These are phyloP conservation scores for Mungos mungo DNA, from an alignment of 2,113 vertebrate species.

Conservation along the genomic window DNA sequence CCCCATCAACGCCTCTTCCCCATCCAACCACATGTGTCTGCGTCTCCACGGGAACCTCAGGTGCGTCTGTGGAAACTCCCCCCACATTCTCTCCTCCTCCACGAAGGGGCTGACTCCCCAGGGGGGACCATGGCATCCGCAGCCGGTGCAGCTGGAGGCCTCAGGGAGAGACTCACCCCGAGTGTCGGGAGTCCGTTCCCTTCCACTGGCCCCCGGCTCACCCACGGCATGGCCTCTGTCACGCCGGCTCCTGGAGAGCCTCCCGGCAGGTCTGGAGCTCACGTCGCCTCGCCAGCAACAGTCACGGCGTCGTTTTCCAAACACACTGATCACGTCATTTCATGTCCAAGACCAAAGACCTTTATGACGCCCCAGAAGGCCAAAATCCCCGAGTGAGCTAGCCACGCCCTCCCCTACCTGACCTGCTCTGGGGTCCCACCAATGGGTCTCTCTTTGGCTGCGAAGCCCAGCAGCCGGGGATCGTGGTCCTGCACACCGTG, in stretches of 20 bases:
- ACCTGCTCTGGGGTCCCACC: rapidly evolving
- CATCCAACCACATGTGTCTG: rapidly evolving
- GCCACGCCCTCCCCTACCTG: rapidly evolving
- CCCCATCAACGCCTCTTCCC: background rate
- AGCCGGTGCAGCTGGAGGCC: background rate
- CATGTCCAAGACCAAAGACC: background rate
- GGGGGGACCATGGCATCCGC: rapidly evolving
- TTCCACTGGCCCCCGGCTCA: rapidly evolving
- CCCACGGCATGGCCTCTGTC: too few relatives aligned
- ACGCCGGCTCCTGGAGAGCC: rapidly evolving
- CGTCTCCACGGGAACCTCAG: background rate
- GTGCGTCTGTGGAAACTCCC: background rate
- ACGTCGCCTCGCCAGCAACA: rapidly evolving
- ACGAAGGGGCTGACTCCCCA: rapidly evolving
- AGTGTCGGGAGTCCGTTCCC: rapidly evolving
- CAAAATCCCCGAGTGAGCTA: background rate
- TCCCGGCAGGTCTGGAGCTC: rapidly evolving
- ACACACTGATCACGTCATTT: background rate
- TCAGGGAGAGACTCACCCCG: background rate
- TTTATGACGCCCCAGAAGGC: rapidly evolving
- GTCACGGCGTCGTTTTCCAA: background rate
- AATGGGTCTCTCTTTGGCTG: rapidly evolving
- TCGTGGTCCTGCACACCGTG: rapidly evolving
- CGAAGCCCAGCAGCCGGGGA: too few relatives aligned
- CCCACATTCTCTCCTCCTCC: background rate